Conservation (phyloP, 2,113 vertebrate genomes). For the Ondatra zibethicus region DNA sequence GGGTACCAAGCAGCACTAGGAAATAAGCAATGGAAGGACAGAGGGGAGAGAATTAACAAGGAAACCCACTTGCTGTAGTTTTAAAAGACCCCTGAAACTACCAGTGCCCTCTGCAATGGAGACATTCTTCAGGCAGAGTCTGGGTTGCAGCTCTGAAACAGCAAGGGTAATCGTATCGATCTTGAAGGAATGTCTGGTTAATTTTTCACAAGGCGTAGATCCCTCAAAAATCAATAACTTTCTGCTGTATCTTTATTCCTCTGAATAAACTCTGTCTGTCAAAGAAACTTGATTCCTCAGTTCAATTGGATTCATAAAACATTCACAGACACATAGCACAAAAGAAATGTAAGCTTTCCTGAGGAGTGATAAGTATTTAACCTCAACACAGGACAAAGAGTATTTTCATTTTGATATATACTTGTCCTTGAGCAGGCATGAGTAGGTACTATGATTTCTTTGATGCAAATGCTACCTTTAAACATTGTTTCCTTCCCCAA, state of each 20-base stretch:
- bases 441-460: slow-evolving; percentile 11
- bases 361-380: slow-evolving; percentile 81
- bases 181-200: slow-evolving; percentile 87
- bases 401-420: slow-evolving; percentile 71
- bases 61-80: background rate
- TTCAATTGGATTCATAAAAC: slow-evolving; percentile 89
- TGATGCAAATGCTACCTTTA: slow-evolving; percentile 33
- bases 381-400: slow-evolving; percentile 82
- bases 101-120: slow-evolving; percentile 16
- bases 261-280: slow-evolving; percentile 88
- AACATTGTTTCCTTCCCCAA: background rate
- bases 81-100: background rate
- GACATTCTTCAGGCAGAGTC: slow-evolving; percentile 65
- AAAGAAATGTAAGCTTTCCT: slow-evolving; percentile 87
- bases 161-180: slow-evolving; percentile 87
- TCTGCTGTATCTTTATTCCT: slow-evolving; percentile 89
- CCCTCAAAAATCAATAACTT: slow-evolving; percentile 89
- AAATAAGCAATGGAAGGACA: background rate
- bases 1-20: background rate
- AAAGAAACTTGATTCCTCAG: slow-evolving; percentile 88
- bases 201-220: slow-evolving; percentile 90
- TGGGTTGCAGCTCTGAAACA: slow-evolving; percentile 77
- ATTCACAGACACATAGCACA: slow-evolving; percentile 87
- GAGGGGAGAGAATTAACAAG: background rate
- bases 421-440: slow-evolving; percentile 75